Conservation (phyloP, 2,797 vertebrate species). For the Meda fulgida region DNA sequence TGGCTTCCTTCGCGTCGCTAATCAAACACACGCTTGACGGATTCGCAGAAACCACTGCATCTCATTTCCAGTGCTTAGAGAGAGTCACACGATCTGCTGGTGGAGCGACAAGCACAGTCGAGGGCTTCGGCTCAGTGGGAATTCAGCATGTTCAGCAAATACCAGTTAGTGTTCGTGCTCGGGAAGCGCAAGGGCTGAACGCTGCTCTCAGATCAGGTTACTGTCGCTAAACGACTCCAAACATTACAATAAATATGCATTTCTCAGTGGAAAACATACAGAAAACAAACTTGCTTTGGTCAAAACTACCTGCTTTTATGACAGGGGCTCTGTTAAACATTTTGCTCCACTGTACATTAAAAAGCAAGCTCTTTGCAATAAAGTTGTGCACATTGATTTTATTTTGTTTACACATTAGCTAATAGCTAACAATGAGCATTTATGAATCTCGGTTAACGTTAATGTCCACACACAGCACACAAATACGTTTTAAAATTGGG, state of each 20-base stretch:
- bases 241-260: slow-evolving; percentile 7
- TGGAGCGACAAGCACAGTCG: slow-evolving; percentile 19
- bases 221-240: neutral
- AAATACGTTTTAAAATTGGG: too few species aligned
- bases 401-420: neutral
- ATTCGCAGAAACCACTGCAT: slow-evolving; percentile 25
- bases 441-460: neutral
- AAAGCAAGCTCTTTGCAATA: neutral
- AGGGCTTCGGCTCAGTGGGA: slow-evolving; percentile 10
- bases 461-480: too few species aligned
- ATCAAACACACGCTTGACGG: slow-evolving; percentile 47
- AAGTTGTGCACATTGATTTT: neutral
- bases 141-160: slow-evolving; percentile 48
- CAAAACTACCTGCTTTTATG: neutral
- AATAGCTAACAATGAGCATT: neutral
- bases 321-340: neutral
- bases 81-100: slow-evolving; percentile 18
- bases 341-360: neutral
- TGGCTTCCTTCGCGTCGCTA: slow-evolving; percentile 49
- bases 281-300: neutral
- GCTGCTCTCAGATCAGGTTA: slow-evolving; percentile 35
- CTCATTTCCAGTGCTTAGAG: slow-evolving; percentile 34
- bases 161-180: neutral
- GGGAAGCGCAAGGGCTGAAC: neutral
- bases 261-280: neutral